These are phyloP conservation scores for Lepus timidus DNA, from an alignment of 2,113 vertebrate species.

Conservation along the genomic window DNA sequence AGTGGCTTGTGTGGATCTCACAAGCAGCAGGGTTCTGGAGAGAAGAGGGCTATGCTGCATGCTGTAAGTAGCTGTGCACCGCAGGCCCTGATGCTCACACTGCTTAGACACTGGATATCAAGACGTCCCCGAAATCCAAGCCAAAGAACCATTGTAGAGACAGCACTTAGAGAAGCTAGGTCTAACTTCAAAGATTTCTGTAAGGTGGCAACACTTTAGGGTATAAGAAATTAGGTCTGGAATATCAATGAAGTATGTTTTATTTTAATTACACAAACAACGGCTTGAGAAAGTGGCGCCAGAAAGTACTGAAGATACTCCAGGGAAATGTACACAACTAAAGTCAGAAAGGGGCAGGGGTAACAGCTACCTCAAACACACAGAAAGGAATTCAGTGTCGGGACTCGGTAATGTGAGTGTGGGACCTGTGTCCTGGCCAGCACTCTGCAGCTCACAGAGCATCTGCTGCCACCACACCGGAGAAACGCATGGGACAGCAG, in stretches of 20 bases:
- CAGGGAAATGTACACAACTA: not conserved
- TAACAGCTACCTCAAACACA: not conserved
- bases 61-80: not conserved
- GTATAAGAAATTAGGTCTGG: not conserved
- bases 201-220: not conserved
- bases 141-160: not conserved
- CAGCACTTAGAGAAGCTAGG: not conserved
- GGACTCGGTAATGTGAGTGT: not conserved
- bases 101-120: not conserved
- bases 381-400: not conserved
- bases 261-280: conserved; percentile 47
- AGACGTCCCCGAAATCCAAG: not conserved
- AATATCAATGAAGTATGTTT: not conserved
- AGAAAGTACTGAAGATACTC: not conserved
- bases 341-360: not conserved
- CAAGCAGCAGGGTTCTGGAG: not conserved
- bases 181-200: not conserved
- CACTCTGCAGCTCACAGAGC: not conserved
- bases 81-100: not conserved
- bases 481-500: not conserved
- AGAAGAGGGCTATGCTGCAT: not conserved
- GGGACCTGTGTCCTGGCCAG: not conserved
- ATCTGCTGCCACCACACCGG: not conserved
- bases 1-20: not conserved
- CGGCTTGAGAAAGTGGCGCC: not conserved